Evolutionary conservation across 2,888 invertebrate genomes (phyloP), one percentile per base, ranked within the genome.

Genomic region (Athalia rosae): DNA sequence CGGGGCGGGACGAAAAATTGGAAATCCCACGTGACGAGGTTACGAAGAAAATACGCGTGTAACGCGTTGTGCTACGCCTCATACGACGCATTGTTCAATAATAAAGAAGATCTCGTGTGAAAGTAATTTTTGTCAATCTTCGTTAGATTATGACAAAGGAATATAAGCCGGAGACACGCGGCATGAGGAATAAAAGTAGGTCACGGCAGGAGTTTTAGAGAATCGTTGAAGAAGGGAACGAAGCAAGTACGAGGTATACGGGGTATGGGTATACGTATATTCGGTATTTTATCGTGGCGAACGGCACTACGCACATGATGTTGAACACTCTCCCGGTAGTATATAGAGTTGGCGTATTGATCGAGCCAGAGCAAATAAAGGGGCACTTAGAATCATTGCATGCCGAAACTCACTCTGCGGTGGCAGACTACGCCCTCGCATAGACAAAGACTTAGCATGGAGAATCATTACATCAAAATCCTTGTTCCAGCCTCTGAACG

Each of bases 361-460:
- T 71, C 71, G 71, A 71, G 56, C 71, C 71, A 71, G 71, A 71
- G 71, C 71, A 76, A 62, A 62, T 76, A 77, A 77, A 77, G 77
- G 71, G 56, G 74, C 63, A 77, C 77, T 77, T 77, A 56, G 73
- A 74, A 47, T 77, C 77, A 77, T 77, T 63, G 77, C 77, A 74
- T 77, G 77, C 77, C 73, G 53, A 77, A 77, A 74, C 53, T 77
- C 74, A 77, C 73, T 77, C 77, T 77, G 77, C 69, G 77, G 69
- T 63, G 41, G 77, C 53, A 67, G 61, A 41, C 56, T 64, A 66
- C 66, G 58, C 77, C 66, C 69, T 69, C 77, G 43, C 41, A 56
- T 69, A 77, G 59, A 77, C 66, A 77, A 71, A 71, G 66, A 77
- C 59, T 74, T 53, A 43, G 73, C 73, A 77, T 62, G 45, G 63